phyloP scores from a whole-genome alignment of 1,140 invertebrate species.

The Phortica variegata region DNA sequence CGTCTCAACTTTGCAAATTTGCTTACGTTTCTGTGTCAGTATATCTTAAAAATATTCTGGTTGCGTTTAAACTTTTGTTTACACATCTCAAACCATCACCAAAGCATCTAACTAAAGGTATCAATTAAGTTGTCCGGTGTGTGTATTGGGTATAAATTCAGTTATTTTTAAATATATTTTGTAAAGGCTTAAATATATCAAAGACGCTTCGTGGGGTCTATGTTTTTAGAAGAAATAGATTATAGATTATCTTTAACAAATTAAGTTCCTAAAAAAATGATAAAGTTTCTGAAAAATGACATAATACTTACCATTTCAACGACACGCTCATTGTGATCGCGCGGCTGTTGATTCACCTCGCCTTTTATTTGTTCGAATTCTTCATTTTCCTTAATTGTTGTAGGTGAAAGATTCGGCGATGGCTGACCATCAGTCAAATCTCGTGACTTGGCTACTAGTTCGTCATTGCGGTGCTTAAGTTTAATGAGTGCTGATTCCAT shows the following conservation, averaged over 20 bases:
- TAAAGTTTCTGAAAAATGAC: background rate
- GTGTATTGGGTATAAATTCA: slow-evolving; percentile 12
- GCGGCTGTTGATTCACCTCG: slow-evolving; percentile 41
- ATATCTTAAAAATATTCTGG: no score
- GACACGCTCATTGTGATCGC: slow-evolving; percentile 50
- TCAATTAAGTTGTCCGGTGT: background rate
- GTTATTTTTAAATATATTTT: slow-evolving; percentile 44
- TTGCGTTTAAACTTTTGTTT: no score
- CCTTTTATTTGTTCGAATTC: slow-evolving; percentile 49
- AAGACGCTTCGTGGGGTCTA: slow-evolving; percentile 40
- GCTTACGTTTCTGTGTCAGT: no score
- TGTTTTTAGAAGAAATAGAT: slow-evolving; percentile 28
- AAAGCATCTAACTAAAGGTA: background rate
- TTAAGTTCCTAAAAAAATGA: no score
- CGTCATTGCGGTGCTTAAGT: slow-evolving; percentile 55
- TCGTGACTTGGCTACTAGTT: slow-evolving; percentile 32
- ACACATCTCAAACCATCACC: slow-evolving; percentile 12
- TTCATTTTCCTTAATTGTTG: slow-evolving; percentile 27
- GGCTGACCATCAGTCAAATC: slow-evolving; percentile 45
- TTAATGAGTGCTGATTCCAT: slow-evolving; percentile 53
- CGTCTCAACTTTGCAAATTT: no score
- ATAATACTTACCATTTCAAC: slow-evolving; percentile 49
- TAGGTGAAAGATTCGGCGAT: slow-evolving; percentile 28
- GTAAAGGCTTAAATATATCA: slow-evolving; percentile 43
- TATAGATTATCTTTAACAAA: slow-evolving; percentile 18